Base-by-base conservation (phyloP, 2,888 invertebrate genomes). In the Lampropteryx suffumata region DNA sequence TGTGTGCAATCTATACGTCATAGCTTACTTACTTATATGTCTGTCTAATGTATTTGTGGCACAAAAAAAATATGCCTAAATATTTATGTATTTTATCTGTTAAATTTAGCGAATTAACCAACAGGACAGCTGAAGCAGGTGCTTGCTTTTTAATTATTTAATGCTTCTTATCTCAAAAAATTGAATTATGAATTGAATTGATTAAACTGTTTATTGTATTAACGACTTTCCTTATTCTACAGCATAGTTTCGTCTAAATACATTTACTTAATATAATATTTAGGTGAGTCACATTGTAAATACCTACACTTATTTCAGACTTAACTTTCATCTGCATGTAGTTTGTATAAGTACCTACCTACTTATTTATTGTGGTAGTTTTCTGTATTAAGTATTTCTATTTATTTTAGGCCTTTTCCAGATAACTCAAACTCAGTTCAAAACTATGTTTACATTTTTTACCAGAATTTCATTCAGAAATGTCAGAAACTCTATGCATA, bases 241-340 rank as follows among this genome's bases (percentile, higher is more conserved):
- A 47, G 34, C 39, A 26, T 24, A 37, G 11, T 30, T 44, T 41
- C 8, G 29, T 40, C 24, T 17, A 45, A 13, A 17, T 27, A 28
- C 8, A 34, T 11, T 1, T 11, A 29, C 36, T 8, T 28, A 39
- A 26, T 32, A 26, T 26, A n/a, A n/a, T n/a, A n/a, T n/a, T n/a
- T 47, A 27, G 46, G 50, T 55, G 29, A 53, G 51, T 53, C 13
- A 32, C 33, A 1, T 42, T 55, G 37, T 50, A 45, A 28, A 49
- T 36, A 36, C 1, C 24, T 35, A 42, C 33, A 43, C 11, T 39
- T 27, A 32, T 39, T 30, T 17, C 8, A 27, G 8, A 24, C 24
- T 3, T 4, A 2, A 17, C 3, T 17, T 17, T 17, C 17, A 4
- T 48, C 10, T 46, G 54, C 46, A 41, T 54, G 41, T 39, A 42